A percentile compares a stretch with the other conserved stretches of the same genome.
phyloP scores from a whole-genome alignment of 2,113 vertebrate species.

The Muntiacus muntjak region DNA sequence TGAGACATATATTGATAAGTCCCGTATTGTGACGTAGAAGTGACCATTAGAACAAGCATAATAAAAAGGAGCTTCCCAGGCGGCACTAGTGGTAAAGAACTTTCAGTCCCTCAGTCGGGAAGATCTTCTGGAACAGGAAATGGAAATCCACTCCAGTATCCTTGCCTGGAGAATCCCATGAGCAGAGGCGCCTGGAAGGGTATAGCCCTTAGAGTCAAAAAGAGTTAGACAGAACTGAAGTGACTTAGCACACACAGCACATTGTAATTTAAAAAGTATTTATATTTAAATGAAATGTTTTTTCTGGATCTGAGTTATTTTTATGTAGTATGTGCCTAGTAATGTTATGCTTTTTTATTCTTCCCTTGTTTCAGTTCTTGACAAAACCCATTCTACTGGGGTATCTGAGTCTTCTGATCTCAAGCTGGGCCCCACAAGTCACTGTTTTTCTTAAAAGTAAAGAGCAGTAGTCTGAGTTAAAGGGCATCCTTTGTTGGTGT shows the following conservation, averaged over 20 bases:
- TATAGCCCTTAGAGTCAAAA: neutral
- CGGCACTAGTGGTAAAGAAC: neutral
- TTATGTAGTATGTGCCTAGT: neutral
- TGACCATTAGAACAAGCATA: neutral
- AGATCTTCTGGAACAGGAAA: neutral
- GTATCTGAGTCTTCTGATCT: neutral
- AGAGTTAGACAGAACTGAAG: neutral
- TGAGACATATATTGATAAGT: constrained; percentile 10
- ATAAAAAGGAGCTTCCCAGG: neutral
- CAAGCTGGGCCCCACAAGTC: neutral
- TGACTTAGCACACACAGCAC: neutral
- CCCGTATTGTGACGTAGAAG: neutral
- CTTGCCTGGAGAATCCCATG: neutral
- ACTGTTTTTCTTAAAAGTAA: neutral
- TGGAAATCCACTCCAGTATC: neutral
- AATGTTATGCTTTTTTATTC: neutral
- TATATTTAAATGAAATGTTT: neutral
- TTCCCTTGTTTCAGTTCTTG: neutral
- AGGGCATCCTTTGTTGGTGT: neutral
- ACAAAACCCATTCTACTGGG: neutral
- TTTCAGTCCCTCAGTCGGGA: neutral
- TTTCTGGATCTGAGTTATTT: neutral
- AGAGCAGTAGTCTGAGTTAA: neutral
- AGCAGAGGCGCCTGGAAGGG: neutral
- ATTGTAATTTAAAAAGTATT: neutral